Evolutionary conservation across 2,113 vertebrate species (phyloP).

Genomic region (Thunnus maccoyii): DNA sequence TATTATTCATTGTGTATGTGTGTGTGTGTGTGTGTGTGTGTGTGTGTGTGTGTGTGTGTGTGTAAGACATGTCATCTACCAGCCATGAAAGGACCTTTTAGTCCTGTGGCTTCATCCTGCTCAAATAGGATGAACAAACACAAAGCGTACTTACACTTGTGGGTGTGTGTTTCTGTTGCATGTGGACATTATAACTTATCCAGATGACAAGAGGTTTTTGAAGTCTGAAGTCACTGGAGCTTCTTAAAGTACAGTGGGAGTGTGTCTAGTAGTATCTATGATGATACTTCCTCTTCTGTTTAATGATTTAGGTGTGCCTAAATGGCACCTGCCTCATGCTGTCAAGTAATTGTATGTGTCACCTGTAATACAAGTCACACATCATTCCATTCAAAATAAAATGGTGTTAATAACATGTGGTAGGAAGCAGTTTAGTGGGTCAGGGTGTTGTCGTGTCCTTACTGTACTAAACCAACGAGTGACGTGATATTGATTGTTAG

Average conservation of each 20-base stretch:
- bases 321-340: not conserved
- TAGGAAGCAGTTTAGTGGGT: accelerated
- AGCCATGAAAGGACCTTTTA: not conserved
- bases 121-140: slow-evolving; percentile 69
- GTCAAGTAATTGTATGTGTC: accelerated
- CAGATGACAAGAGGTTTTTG: not conserved
- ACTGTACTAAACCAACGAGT: not conserved
- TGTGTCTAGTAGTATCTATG: no score
- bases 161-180: not conserved
- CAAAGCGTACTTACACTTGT: not conserved
- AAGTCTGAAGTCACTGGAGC: not conserved
- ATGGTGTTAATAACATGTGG: not conserved
- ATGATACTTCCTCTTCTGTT: not conserved
- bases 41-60: no score
- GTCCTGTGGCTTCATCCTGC: slow-evolving; percentile 44
- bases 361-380: slow-evolving; percentile 7
- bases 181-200: slow-evolving; percentile 6
- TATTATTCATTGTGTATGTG: not conserved
- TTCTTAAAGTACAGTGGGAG: not conserved
- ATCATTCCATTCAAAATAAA: not conserved
- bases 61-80: not conserved
- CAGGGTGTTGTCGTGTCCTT: not conserved
- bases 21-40: not conserved
- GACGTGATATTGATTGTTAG: not conserved
- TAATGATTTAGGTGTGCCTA: not conserved